Evolutionary conservation across 2,797 vertebrate genomes (phyloP).

Genomic region (Pseudotriccus pelzelni): DNA sequence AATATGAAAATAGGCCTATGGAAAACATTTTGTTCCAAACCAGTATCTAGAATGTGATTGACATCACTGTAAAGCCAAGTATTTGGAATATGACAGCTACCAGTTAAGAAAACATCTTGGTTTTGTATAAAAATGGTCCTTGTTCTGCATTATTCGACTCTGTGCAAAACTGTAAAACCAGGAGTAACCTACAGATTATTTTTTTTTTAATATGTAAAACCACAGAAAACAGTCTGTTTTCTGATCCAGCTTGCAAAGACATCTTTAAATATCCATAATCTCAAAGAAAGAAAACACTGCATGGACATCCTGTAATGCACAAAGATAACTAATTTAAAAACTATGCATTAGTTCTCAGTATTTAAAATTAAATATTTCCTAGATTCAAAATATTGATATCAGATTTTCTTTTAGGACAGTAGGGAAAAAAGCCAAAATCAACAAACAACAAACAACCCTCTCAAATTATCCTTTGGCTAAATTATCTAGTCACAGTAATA

Average conservation of each 20-base stretch:
- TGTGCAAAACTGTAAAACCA: background rate
- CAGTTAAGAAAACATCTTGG: background rate
- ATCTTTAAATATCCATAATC: background rate
- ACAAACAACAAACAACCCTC: background rate
- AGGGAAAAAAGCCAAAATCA: background rate
- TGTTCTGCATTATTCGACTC: background rate
- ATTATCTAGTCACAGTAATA: constrained; percentile 17
- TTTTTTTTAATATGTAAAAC: background rate
- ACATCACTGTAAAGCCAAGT: background rate
- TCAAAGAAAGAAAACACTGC: background rate
- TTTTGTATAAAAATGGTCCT: background rate
- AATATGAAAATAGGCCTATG: background rate
- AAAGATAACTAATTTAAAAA: background rate
- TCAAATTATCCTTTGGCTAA: background rate
- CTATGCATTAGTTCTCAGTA: background rate
- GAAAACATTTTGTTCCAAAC: background rate
- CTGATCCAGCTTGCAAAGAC: background rate
- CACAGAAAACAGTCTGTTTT: background rate
- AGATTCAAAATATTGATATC: background rate
- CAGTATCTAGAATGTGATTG: background rate
- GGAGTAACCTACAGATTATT: background rate
- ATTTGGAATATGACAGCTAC: background rate
- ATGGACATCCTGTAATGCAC: background rate
- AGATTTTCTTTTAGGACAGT: background rate
- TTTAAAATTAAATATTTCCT: constrained; percentile 18